Evolutionary conservation across 2,113 vertebrate species (phyloP).

Genomic region (Panthera leo): DNA sequence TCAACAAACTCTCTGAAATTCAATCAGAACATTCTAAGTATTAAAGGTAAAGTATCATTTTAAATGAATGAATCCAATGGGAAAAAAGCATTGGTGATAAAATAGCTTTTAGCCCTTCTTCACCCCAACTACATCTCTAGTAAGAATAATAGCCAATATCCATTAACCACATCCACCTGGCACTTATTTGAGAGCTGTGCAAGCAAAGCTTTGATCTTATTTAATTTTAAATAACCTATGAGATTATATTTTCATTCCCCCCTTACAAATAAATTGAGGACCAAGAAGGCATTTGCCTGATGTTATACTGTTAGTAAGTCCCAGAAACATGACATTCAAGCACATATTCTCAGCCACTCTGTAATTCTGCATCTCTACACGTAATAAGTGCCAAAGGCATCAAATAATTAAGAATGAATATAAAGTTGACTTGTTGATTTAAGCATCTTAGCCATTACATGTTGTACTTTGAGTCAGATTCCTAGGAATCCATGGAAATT

Average conservation of each 20-base stretch:
- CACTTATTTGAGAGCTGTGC: too few relatives aligned
- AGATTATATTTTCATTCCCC: neutral
- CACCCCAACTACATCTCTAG: neutral
- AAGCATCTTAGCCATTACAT: neutral
- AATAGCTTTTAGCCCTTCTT: neutral
- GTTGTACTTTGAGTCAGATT: neutral
- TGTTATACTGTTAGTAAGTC: neutral
- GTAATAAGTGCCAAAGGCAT: neutral
- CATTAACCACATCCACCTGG: neutral
- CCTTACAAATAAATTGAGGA: neutral
- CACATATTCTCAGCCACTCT: neutral
- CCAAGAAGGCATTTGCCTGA: neutral
- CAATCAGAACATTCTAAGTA: neutral
- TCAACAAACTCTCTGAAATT: neutral
- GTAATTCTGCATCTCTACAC: neutral
- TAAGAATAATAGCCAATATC: neutral
- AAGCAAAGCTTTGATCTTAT: neutral
- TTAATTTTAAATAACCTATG: neutral
- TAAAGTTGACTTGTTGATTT: neutral
- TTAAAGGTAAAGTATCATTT: neutral
- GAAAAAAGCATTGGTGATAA: neutral
- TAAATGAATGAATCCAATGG: neutral
- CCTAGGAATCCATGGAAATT: neutral
- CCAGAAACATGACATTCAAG: neutral
- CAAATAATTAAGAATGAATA: neutral